Evolutionary conservation across 53 echinoderm and acorn worm species (phyloP), one percentile per base, ranked within the genome.

Genomic region (Henricia sp.): DNA sequence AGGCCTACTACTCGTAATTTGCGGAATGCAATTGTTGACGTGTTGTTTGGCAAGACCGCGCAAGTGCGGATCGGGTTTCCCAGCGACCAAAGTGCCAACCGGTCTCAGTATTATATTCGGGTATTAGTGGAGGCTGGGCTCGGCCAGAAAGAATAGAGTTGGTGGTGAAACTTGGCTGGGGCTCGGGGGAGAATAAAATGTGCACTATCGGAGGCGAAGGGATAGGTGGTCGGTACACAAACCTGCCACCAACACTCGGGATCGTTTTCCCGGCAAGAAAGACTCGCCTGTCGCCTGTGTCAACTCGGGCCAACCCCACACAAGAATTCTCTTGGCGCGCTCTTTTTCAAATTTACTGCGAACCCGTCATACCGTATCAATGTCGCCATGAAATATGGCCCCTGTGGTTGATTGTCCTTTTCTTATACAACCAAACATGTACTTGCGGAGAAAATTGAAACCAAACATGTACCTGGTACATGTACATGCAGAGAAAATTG

Each of bases 1-100:
- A n/a, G n/a, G n/a, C n/a, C n/a, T n/a, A n/a, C 38, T 21, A 4
- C 25, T 59, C 58, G 42, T 76, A 76, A 76, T 76, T 59, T 57
- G 57, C 76, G 76, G 76, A 76, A 76, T 76, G 76, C 59, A 76
- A 76, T 76, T 58, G 76, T 76, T 76, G 76, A 73, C 73, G 74
- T 27, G 85, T 73, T 85, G 85, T 85, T 85, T 72, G 85, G 66
- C 60, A 72, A 73, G 84, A 57, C 55, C 37, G 32, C 50, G 51
- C 42, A 73, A 68, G 65, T 62, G 52, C 54, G 33, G 72, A 85
- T 85, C 85, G 39, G 66, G 85, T 85, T 72, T 72, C 85, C 50
- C 34, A 44, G 60, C 63, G 54, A 33, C 54, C 36, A 13, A 54
- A 53, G 3, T 21, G 34, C 9, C 14, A 54, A 55, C 35, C n/a